These are phyloP conservation scores for Castor canadensis DNA, from an alignment of 2,113 vertebrate species.

Conservation along the genomic window DNA sequence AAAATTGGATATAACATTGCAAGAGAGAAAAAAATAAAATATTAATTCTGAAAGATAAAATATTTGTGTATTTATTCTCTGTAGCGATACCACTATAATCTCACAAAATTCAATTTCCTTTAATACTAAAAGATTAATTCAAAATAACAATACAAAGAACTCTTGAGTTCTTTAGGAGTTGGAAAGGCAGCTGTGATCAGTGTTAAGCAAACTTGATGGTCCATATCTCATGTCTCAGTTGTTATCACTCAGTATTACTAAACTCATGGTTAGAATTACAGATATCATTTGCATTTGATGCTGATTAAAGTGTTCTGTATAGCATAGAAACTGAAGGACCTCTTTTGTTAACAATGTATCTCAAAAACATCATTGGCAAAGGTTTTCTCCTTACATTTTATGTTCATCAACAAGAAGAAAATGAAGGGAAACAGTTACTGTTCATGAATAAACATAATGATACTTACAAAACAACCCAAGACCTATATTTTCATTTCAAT, in stretches of 20 bases:
- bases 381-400: neutral
- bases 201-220: neutral
- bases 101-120: conserved; percentile 31
- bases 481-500: neutral
- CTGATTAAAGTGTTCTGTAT: neutral
- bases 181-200: neutral
- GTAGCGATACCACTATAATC: conserved; percentile 1
- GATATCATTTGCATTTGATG: neutral
- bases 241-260: neutral
- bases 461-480: neutral
- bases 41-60: conserved; percentile 37
- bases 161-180: conserved; percentile 26
- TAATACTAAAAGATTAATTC: conserved; percentile 25
- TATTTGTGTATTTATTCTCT: neutral
- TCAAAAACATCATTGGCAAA: neutral
- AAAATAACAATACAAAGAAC: neutral
- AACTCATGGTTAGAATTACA: neutral
- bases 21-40: neutral
- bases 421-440: neutral
- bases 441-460: neutral
- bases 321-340: neutral
- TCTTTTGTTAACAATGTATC: neutral
- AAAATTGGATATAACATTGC: neutral
- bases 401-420: neutral
- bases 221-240: neutral